Evolutionary conservation across 2,888 invertebrate species (phyloP), one percentile per base, ranked within the genome.

Genomic region (Brachypterus glaber): DNA sequence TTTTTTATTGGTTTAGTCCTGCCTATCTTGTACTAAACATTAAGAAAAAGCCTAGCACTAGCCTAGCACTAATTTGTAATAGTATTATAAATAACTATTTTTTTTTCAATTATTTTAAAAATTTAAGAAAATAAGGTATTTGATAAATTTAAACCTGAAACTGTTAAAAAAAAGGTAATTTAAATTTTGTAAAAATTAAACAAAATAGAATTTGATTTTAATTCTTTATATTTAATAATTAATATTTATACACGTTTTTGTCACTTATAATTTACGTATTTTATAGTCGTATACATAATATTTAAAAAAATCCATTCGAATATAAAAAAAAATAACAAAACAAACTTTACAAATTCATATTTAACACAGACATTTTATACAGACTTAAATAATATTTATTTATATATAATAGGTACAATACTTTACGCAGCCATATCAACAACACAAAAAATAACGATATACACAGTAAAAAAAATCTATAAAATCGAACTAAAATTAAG

Each of bases 381-480:
- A 27, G 27, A 27, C 27, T 27, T 27, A 27, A n/a, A n/a, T 27
- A 27, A 11, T 27, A 27, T 27, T 27, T 27, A 27, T 27, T 27
- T 27, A 27, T 27, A 27, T n/a, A n/a, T n/a, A n/a, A n/a, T 27
- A 27, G 27, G 27, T 27, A 27, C 27, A 27, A 27, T 27, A 11
- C 27, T 27, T 27, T n/a, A n/a, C n/a, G 27, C 27, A 27, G 8
- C 27, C 8, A 9, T 5, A 27, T 11, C 27, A 27, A 27, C 27
- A 27, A 27, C 27, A 27, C 27, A 27, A 27, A 27, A 27, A 27
- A 27, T 27, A 27, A 27, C 27, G 27, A 27, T 27, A 27, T 27
- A 27, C n/a, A n/a, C n/a, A n/a, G n/a, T n/a, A n/a, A n/a, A n/a
- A n/a, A n/a, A n/a, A n/a, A n/a, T n/a, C n/a, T n/a, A n/a, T n/a